These are phyloP conservation scores for Mystacides longicornis DNA, from an alignment of 2,888 invertebrate genomes.

Conservation along the genomic window DNA sequence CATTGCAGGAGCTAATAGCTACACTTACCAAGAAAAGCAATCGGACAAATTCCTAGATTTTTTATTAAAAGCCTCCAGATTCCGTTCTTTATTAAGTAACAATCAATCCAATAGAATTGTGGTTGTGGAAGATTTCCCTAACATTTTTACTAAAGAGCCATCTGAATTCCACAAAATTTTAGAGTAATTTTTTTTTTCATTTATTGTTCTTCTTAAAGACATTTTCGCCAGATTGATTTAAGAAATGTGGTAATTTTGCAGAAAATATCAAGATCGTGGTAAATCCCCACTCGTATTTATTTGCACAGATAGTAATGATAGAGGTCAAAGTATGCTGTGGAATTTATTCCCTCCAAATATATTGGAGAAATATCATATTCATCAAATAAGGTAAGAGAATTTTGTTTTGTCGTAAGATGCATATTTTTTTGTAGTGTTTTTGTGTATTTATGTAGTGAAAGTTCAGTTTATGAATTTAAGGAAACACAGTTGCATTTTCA, in stretches of 20 bases:
- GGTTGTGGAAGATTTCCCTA: conserved; percentile 77
- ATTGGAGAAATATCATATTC: conserved; percentile 55
- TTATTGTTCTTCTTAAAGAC: neutral
- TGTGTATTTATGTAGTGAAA: too few relatives aligned
- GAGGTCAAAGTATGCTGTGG: conserved; percentile 49
- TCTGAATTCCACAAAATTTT: conserved; percentile 58
- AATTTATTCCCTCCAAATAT: conserved; percentile 59
- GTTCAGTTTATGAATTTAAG: too few relatives aligned
- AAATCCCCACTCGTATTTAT: conserved; percentile 64
- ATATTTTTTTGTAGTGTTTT: too few relatives aligned
- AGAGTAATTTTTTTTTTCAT: conserved; percentile 48
- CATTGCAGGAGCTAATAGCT: conserved; percentile 16
- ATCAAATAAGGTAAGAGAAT: conserved; percentile 53
- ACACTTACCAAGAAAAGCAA: conserved; percentile 46
- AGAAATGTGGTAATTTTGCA: conserved; percentile 33
- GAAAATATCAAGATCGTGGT: conserved; percentile 52
- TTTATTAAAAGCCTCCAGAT: conserved; percentile 69
- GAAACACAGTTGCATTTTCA: too few relatives aligned
- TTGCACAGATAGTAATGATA: conserved; percentile 61
- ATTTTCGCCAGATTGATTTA: neutral
- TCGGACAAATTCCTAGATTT: conserved; percentile 67
- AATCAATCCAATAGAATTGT: conserved; percentile 50
- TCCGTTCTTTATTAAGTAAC: conserved; percentile 52
- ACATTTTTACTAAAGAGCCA: conserved; percentile 60
- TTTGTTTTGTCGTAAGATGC: conserved; percentile 1